Evolutionary conservation across 2,888 invertebrate species (phyloP).

Genomic region (Mythimna pallens): DNA sequence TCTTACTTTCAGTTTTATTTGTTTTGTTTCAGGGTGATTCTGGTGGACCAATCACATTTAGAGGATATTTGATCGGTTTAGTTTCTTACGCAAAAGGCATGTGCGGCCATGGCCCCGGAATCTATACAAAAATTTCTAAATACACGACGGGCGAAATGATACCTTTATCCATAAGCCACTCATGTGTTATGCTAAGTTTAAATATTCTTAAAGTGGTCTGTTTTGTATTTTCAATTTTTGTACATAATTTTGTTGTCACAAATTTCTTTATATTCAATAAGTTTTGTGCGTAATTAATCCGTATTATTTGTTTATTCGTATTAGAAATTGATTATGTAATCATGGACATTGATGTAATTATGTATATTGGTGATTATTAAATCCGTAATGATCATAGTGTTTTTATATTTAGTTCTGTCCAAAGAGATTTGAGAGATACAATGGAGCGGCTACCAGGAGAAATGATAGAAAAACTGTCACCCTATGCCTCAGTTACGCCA

Average conservation of each 20-base stretch:
- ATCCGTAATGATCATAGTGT: too few relatives aligned
- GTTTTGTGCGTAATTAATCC: background rate
- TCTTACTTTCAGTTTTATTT: background rate
- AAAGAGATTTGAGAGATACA: too few relatives aligned
- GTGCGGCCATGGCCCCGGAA: slow-evolving; percentile 69
- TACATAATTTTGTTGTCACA: slow-evolving; percentile 7
- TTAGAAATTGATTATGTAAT: background rate
- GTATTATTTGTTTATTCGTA: background rate
- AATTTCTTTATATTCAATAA: background rate
- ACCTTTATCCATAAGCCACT: slow-evolving; percentile 6
- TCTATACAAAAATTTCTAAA: slow-evolving; percentile 66
- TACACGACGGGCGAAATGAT: slow-evolving; percentile 56
- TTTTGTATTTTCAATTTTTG: background rate
- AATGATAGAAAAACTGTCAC: too few relatives aligned
- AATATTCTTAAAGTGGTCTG: background rate
- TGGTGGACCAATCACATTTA: slow-evolving; percentile 72
- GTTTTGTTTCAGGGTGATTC: slow-evolving; percentile 69
- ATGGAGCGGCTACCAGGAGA: too few relatives aligned
- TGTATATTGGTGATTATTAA: background rate
- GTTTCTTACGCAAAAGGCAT: slow-evolving; percentile 66
- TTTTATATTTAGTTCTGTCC: too few relatives aligned
- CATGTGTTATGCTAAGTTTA: background rate
- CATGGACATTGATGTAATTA: background rate
- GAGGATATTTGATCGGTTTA: slow-evolving; percentile 68
- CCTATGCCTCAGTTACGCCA: too few relatives aligned